Conservation (phyloP, 1,140 invertebrate species). For the Calephelis nemesis region DNA sequence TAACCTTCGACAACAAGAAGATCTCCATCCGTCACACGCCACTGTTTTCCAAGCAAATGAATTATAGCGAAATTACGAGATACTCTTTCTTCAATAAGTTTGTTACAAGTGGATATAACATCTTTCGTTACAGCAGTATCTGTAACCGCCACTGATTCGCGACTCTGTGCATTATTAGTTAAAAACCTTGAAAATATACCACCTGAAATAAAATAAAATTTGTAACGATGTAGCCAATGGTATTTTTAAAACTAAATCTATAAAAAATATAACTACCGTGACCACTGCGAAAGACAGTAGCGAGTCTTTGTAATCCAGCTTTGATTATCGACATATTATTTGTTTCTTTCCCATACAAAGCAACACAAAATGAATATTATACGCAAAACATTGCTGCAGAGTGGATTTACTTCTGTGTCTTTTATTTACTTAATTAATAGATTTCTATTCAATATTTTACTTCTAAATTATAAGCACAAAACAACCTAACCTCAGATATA, state of each 20-base stretch:
- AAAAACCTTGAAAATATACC: constrained; percentile 60
- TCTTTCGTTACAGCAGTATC: constrained; percentile 49
- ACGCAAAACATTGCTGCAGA: no score
- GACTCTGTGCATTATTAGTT: constrained; percentile 43
- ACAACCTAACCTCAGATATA: not conserved
- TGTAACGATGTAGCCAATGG: not conserved
- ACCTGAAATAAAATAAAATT: constrained; percentile 42
- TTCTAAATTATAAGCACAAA: not conserved
- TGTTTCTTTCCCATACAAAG: no score
- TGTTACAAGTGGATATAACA: constrained; percentile 69
- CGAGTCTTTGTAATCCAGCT: constrained; percentile 55
- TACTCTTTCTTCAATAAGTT: constrained; percentile 67
- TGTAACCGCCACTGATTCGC: constrained; percentile 30
- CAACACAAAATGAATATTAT: no score
- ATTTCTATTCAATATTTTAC: not conserved
- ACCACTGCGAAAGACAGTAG: constrained; percentile 45
- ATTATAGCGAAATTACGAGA: constrained; percentile 93
- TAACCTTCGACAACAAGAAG: constrained; percentile 90
- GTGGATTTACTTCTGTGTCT: no score
- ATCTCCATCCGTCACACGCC: constrained; percentile 93
- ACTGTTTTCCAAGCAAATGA: constrained; percentile 90
- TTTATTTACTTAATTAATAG: not conserved
- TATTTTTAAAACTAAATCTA: no score
- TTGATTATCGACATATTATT: not conserved
- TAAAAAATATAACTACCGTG: constrained; percentile 42